Evolutionary conservation across 2,888 invertebrate species (phyloP).

Genomic region (Halocaridina rubra): DNA sequence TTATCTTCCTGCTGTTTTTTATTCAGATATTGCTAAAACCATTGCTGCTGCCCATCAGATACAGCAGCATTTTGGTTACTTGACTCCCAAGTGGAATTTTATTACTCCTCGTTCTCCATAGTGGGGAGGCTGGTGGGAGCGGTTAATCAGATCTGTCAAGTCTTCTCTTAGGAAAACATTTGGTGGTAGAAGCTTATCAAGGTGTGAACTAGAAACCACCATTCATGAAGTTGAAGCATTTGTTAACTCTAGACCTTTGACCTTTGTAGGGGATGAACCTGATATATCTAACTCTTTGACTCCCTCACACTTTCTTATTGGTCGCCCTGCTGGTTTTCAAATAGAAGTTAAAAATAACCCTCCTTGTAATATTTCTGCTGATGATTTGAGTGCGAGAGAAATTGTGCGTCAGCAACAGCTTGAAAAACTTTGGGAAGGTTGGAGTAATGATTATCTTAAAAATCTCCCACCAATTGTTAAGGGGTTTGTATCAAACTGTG

Average conservation of each 20-base stretch:
- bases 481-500: not conserved
- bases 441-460: no score
- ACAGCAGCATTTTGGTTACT: slow-evolving; percentile 30
- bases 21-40: slow-evolving; percentile 66
- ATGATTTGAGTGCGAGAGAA: no score
- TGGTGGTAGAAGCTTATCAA: slow-evolving; percentile 66
- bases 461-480: no score
- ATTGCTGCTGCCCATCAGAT: slow-evolving; percentile 63
- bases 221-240: slow-evolving; percentile 65
- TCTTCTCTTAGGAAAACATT: slow-evolving; percentile 67
- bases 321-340: slow-evolving; percentile 16
- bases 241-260: slow-evolving; percentile 67
- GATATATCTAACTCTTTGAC: slow-evolving; percentile 62
- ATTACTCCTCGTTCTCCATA: slow-evolving; percentile 69
- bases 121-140: slow-evolving; percentile 70
- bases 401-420: no score
- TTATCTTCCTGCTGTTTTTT: slow-evolving; percentile 64
- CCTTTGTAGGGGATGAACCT: slow-evolving; percentile 65
- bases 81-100: slow-evolving; percentile 66
- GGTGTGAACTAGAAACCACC: slow-evolving; percentile 66
- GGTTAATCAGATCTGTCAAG: slow-evolving; percentile 68
- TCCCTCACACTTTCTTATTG: slow-evolving; percentile 47
- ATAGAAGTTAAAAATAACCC: no score
- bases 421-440: no score
- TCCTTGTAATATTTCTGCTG: no score